Evolutionary conservation across 2,113 vertebrate genomes (phyloP).

Genomic region (Phodopus roborovskii): DNA sequence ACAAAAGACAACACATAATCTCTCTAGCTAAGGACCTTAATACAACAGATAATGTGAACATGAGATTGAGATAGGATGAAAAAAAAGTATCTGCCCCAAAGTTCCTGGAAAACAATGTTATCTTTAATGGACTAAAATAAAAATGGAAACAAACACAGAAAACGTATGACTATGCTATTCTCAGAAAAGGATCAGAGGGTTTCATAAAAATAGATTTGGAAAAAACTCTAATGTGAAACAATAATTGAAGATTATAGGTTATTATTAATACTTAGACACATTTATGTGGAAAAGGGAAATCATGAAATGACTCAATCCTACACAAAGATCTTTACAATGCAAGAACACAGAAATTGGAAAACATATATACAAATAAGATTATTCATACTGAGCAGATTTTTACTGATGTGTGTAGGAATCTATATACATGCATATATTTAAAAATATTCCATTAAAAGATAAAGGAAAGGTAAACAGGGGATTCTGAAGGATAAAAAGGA

Average conservation of each 20-base stretch:
- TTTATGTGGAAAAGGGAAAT: too few relatives aligned
- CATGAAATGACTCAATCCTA: too few relatives aligned
- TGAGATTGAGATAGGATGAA: not conserved
- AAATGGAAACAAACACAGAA: not conserved
- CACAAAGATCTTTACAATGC: too few relatives aligned
- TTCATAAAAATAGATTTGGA: not conserved
- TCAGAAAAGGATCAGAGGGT: not conserved
- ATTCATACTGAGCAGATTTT: too few relatives aligned
- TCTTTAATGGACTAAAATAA: not conserved
- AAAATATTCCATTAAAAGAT: too few relatives aligned
- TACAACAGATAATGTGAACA: not conserved
- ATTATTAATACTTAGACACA: not conserved
- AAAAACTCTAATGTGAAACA: not conserved
- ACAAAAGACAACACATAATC: not conserved
- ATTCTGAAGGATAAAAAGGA: too few relatives aligned
- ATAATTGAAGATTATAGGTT: not conserved
- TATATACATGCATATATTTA: too few relatives aligned
- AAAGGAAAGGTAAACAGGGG: too few relatives aligned
- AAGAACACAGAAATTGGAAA: too few relatives aligned
- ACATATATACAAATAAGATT: too few relatives aligned
- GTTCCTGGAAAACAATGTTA: not conserved
- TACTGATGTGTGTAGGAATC: not conserved
- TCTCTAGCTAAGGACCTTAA: not conserved
- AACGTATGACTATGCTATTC: not conserved
- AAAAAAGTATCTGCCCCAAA: not conserved